Conservation (phyloP, 2,888 invertebrate genomes). For the Julus scandinavius region DNA sequence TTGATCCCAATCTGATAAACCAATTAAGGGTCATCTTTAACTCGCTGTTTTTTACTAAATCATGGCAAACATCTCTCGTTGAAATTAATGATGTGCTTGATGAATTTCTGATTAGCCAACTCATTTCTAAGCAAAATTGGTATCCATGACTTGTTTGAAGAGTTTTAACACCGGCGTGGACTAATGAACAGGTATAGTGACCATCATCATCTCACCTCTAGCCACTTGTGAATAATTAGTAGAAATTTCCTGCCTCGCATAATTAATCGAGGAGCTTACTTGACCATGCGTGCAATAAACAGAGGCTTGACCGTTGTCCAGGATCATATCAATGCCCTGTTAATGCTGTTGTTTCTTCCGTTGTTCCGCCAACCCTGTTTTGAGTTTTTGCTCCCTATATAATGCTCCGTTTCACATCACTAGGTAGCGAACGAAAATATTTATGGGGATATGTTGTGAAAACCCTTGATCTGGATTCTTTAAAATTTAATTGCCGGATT, state of each 20-base stretch:
- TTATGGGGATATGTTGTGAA: background rate
- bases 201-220: constrained; percentile 24
- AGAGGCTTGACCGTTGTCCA: constrained; percentile 36
- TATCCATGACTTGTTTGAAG: background rate
- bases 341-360: background rate
- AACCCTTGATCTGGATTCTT: constrained; percentile 2
- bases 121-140: too few species aligned
- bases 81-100: constrained; percentile 18
- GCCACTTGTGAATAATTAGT: constrained; percentile 4
- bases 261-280: background rate
- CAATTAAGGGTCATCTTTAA: too few species aligned
- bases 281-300: background rate
- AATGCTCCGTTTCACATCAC: background rate
- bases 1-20: too few species aligned
- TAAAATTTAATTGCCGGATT: constrained; percentile 24
- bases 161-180: background rate
- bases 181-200: constrained; percentile 41
- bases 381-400: background rate
- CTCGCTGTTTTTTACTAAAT: too few species aligned
- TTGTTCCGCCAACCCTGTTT: background rate
- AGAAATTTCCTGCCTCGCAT: background rate
- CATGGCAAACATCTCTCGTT: background rate
- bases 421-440: background rate
- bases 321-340: background rate
- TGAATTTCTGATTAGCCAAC: constrained; percentile 3